These are phyloP conservation scores for Hydropotes inermis DNA, from an alignment of 2,113 vertebrate species.

Conservation along the genomic window DNA sequence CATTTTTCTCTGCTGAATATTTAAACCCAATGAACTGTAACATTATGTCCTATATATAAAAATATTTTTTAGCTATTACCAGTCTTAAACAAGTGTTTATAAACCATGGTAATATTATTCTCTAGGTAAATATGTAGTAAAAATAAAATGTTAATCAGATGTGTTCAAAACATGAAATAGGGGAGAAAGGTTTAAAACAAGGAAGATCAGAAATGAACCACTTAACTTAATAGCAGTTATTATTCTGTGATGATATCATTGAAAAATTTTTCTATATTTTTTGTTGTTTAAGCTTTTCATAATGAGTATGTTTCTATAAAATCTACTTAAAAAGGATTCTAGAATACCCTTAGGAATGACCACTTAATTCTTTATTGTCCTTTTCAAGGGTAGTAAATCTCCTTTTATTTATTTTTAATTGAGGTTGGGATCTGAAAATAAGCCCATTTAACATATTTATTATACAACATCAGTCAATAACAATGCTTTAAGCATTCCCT, in stretches of 20 bases:
- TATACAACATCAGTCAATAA: background rate
- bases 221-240: background rate
- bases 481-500: background rate
- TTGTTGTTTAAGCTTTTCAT: background rate
- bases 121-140: background rate
- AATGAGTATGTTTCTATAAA: background rate
- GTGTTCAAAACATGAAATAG: background rate
- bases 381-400: background rate
- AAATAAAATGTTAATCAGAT: background rate
- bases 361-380: background rate
- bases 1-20: background rate
- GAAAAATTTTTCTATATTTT: background rate
- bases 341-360: background rate
- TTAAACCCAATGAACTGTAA: background rate
- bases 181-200: background rate
- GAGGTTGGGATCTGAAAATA: background rate
- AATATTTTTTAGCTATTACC: background rate
- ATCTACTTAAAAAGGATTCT: background rate
- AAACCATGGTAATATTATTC: background rate
- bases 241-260: background rate
- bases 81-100: background rate
- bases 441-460: background rate
- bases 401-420: background rate
- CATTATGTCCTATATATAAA: background rate
- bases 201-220: background rate